Base-by-base conservation (phyloP, 2,888 invertebrate species). In the Sarcophaga subvicina region DNA sequence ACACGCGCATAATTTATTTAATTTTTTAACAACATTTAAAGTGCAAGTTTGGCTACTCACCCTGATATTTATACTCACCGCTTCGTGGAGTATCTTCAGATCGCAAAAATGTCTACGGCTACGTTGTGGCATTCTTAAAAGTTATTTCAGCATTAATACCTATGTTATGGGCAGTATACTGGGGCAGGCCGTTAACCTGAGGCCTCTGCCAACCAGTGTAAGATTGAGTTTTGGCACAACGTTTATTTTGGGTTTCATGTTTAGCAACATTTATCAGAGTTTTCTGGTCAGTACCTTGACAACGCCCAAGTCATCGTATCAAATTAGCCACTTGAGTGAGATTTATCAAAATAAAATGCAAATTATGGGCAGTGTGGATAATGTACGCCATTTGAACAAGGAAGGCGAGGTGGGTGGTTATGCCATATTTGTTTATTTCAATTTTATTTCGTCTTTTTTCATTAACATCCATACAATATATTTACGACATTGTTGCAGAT, bases 231-330 rank as follows among this genome's bases (percentile, higher is more conserved):
- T 91, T 6, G 85, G 88, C 0, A 82, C 89, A 17, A 88, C 91
- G 3, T 92, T 91, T 88, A 54, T 88, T 2, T 88, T 90, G 89
- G 89, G 88, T 25, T 86, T 92, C 22, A 90, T 93, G 63, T 91
- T 93, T 3, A 91, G 90, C 80, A 91, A 91, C 17, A 89, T 91
- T 0, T 93, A 93, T 83, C 93, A 93, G 80, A 92, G 93, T 20
- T 91, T 92, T 76, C 83, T 93, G 3, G 91, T 93, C 1, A 93
- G 92, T 81, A 92, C 91, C 8, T 88, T 93, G 22, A 93, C 93
- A n/a, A 92, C 91, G 14, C 93, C 93, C 0, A 90, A 88, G 10
- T 90, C 89, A 6, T 88, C 90, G 17, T 87, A 90, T 25, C 93
- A 93, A 85, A 91, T 93, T 3, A 91, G 90, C 70, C 89, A 89